Percentiles rank a stretch among this genome's conserved stretches.
These are phyloP conservation scores for Microchirus variegatus DNA, from an alignment of 2,797 vertebrate species.

Conservation along the genomic window DNA sequence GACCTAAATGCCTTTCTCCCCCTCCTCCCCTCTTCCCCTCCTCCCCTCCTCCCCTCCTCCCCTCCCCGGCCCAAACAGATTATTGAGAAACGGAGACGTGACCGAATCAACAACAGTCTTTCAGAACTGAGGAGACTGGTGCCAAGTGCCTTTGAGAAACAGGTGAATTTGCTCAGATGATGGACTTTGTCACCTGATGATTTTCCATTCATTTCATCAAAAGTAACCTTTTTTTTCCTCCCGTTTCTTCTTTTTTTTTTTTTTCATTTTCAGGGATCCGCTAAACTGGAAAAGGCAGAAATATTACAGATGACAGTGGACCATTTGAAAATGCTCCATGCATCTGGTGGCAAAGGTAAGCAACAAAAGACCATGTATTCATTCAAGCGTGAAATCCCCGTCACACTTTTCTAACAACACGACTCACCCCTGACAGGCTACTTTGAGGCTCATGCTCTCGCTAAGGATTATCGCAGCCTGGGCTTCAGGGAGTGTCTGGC, in stretches of 20 bases:
- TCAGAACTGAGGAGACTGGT: constrained; percentile 94
- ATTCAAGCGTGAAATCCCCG: background rate
- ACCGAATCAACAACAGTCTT: constrained; percentile 96
- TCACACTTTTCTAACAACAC: background rate
- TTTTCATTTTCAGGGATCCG: constrained; percentile 85
- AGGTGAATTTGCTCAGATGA: constrained; percentile 77
- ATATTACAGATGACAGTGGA: constrained; percentile 99
- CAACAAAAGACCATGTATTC: no score
- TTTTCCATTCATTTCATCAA: background rate
- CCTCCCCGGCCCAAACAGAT: constrained; percentile 81
- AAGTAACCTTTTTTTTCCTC: no score
- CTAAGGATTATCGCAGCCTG: constrained; percentile 97
- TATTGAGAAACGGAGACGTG: constrained; percentile 95
- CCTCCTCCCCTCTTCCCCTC: no score
- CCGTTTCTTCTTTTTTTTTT: no score
- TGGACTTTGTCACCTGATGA: no score
- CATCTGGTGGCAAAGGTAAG: constrained; percentile 94
- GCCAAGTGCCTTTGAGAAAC: constrained; percentile 97
- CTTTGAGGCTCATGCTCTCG: constrained; percentile 94
- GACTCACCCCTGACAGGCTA: constrained; percentile 79
- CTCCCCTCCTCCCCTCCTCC: no score
- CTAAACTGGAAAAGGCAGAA: constrained; percentile 96
- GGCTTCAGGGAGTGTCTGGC: constrained; percentile 97
- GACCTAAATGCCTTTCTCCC: background rate
- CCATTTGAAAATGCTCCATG: constrained; percentile 97